These are phyloP conservation scores for Leucoraja erinaceus DNA, from an alignment of 2,113 vertebrate genomes.

Conservation along the genomic window DNA sequence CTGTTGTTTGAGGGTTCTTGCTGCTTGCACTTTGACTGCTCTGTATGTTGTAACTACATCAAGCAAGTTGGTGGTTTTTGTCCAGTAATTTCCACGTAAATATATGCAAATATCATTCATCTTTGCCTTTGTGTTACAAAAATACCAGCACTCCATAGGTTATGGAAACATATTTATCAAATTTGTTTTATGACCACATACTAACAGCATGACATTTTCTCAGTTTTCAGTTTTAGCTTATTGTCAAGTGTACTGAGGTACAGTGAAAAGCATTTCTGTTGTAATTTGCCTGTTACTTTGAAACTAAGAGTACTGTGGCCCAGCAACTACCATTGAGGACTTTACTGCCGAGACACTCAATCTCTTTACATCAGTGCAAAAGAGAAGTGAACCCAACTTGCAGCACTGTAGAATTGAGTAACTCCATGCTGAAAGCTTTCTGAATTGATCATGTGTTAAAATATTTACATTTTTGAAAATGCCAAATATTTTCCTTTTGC, in stretches of 20 bases:
- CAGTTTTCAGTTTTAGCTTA: background rate
- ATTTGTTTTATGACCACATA: background rate
- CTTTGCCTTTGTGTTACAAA: background rate
- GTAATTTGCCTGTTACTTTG: background rate
- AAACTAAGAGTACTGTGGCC: background rate
- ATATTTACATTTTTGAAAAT: background rate
- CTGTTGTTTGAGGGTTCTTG: background rate
- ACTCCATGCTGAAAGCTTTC: background rate
- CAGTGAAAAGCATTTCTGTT: no score
- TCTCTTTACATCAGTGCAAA: background rate
- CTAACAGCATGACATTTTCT: background rate
- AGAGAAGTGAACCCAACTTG: background rate
- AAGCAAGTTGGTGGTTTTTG: background rate
- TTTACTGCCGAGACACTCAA: background rate
- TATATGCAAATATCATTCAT: background rate
- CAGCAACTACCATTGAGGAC: background rate
- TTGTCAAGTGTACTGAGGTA: no score
- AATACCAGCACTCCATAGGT: background rate
- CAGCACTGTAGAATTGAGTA: background rate
- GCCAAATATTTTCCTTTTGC: background rate
- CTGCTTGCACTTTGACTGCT: background rate
- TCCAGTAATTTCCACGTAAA: background rate
- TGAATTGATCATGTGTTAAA: background rate
- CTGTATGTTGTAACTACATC: background rate
- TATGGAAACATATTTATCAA: background rate